phyloP scores from a whole-genome alignment of 2,797 vertebrate species.

The Myotis myotis region DNA sequence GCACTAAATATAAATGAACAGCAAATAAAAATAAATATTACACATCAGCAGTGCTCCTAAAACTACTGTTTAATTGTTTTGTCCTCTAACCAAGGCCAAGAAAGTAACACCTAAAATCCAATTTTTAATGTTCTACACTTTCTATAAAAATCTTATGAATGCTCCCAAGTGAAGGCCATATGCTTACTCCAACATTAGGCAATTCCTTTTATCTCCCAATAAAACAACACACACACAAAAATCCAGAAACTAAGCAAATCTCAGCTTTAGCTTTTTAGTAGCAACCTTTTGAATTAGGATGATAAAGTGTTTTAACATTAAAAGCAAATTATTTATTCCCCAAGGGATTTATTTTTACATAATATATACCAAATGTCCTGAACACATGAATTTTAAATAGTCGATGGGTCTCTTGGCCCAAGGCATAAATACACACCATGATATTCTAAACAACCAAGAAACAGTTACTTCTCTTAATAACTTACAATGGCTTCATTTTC shows the following conservation, averaged over 20 bases:
- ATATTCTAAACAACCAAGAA: constrained; percentile 10
- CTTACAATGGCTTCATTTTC: neutral
- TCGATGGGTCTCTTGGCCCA: neutral
- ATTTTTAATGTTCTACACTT: constrained; percentile 54
- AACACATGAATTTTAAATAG: constrained; percentile 27
- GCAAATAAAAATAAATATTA: constrained; percentile 76
- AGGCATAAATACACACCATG: neutral
- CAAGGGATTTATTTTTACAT: constrained; percentile 9
- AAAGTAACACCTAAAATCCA: constrained; percentile 49
- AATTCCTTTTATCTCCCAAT: constrained; percentile 41
- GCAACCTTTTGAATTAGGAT: constrained; percentile 22
- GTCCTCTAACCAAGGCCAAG: constrained; percentile 47
- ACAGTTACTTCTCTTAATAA: constrained; percentile 50
- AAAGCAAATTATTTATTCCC: constrained; percentile 43
- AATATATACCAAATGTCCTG: constrained; percentile 26
- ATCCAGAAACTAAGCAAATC: neutral
- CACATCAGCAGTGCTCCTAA: constrained; percentile 66
- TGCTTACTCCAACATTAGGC: constrained; percentile 1
- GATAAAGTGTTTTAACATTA: constrained; percentile 46
- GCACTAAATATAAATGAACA: constrained; percentile 69
- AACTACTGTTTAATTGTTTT: constrained; percentile 60
- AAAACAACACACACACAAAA: constrained; percentile 23
- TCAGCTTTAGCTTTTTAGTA: constrained; percentile 24
- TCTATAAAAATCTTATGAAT: constrained; percentile 53
- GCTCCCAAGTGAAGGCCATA: constrained; percentile 26